Percentiles rank a stretch among this genome's conserved stretches.
Conservation (phyloP, 2,888 invertebrate species). For the Brenthis daphne region DNA sequence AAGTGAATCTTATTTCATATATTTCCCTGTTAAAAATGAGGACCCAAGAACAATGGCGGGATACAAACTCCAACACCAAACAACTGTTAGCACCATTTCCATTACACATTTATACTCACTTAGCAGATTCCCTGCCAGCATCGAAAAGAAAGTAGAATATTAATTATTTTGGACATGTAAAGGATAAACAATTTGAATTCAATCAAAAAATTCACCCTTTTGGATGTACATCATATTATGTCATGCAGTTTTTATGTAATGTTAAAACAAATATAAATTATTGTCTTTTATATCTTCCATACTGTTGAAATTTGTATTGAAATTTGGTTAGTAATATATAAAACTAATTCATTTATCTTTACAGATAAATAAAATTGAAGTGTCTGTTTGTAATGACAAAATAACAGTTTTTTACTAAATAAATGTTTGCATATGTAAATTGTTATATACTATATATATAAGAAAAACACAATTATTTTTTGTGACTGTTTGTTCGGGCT, state of each 20-base stretch:
- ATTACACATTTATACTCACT: constrained; percentile 67
- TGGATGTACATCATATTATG: not conserved
- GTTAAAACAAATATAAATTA: not conserved
- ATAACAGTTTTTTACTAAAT: too few species aligned
- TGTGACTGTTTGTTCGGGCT: too few species aligned
- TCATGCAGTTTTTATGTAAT: not conserved
- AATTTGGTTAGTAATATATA: too few species aligned
- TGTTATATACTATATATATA: too few species aligned
- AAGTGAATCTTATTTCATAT: too few species aligned
- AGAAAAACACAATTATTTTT: too few species aligned
- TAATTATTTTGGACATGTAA: constrained; percentile 46
- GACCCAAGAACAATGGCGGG: not conserved
- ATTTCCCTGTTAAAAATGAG: not conserved
- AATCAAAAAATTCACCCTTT: not conserved
- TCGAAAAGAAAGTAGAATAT: constrained; percentile 68
- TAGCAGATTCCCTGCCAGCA: constrained; percentile 82
- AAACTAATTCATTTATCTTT: too few species aligned
- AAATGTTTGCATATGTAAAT: too few species aligned
- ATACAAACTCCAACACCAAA: constrained; percentile 9
- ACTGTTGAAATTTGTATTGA: too few species aligned
- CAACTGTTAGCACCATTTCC: constrained; percentile 19
- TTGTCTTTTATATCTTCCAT: too few species aligned
- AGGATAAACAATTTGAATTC: not conserved
- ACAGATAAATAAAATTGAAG: too few species aligned
- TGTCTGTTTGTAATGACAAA: too few species aligned